phyloP scores from a whole-genome alignment of 1,140 invertebrate genomes.

The Physella acuta region DNA sequence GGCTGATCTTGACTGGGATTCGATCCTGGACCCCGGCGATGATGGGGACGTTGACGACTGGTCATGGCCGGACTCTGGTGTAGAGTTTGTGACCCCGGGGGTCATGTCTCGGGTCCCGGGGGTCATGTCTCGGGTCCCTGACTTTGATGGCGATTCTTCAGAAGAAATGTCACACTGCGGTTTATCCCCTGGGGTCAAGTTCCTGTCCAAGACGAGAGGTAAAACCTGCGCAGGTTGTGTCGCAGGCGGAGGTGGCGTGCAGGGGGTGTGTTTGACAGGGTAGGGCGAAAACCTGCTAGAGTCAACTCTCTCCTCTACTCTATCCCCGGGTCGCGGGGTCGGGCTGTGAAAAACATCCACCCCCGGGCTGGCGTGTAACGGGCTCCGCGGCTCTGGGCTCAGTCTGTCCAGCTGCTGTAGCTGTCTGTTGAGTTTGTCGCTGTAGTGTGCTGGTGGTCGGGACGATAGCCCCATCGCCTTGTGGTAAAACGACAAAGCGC shows the following conservation, averaged over 20 bases:
- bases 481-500: slow-evolving; percentile 14
- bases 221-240: neutral
- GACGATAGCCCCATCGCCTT: slow-evolving; percentile 3
- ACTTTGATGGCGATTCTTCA: neutral
- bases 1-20: neutral
- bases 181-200: neutral
- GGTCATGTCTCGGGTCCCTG: neutral
- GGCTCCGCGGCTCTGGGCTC: slow-evolving; percentile 2
- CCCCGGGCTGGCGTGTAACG: neutral
- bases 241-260: neutral
- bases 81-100: neutral
- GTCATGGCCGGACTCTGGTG: neutral
- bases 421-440: neutral
- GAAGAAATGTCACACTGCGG: neutral
- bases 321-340: slow-evolving; percentile 8
- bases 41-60: neutral
- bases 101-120: neutral
- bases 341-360: slow-evolving; percentile 19
- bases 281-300: slow-evolving; percentile 9
- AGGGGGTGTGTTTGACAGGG: neutral
- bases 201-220: neutral
- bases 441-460: neutral
- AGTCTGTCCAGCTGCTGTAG: neutral
- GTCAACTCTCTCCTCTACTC: slow-evolving; percentile 16
- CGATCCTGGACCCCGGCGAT: neutral